These are phyloP conservation scores for Venustaconcha ellipsiformis DNA, from an alignment of 1,140 invertebrate species.

Conservation along the genomic window DNA sequence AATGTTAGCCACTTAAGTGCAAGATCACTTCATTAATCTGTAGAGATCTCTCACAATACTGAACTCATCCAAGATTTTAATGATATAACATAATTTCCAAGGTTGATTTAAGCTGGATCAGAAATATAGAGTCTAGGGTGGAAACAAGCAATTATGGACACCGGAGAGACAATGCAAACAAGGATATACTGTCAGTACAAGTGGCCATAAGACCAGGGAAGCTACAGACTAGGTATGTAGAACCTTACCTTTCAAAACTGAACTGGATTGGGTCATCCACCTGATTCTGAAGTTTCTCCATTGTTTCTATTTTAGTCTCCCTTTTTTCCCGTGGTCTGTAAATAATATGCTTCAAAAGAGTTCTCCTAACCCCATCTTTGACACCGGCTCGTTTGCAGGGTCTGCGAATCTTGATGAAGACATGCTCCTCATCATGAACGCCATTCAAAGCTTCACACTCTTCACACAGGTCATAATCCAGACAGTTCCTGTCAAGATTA, in stretches of 20 bases:
- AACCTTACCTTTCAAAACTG: constrained; percentile 4
- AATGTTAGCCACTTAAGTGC: too few relatives aligned
- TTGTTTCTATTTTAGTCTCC: neutral
- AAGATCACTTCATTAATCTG: too few relatives aligned
- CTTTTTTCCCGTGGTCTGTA: constrained; percentile 25
- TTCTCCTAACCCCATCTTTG: constrained; percentile 29
- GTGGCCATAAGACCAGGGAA: too few relatives aligned
- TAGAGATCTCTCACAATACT: too few relatives aligned
- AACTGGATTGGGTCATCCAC: neutral
- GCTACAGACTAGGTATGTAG: neutral
- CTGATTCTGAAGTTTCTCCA: neutral
- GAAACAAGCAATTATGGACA: too few relatives aligned
- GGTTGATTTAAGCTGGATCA: too few relatives aligned
- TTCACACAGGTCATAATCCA: constrained; percentile 67
- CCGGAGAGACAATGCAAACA: too few relatives aligned
- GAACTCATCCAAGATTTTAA: too few relatives aligned
- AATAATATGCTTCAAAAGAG: constrained; percentile 35
- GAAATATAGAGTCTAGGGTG: too few relatives aligned
- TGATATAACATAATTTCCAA: too few relatives aligned
- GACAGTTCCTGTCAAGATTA: constrained; percentile 55
- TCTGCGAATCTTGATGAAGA: constrained; percentile 63
- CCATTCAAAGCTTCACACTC: constrained; percentile 57
- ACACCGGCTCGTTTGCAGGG: constrained; percentile 37
- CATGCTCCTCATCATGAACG: constrained; percentile 59
- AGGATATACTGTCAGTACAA: too few relatives aligned